Evolutionary conservation across 2,113 vertebrate genomes (phyloP), one percentile per base, ranked within the genome.

Genomic region (Pungitius pungitius): DNA sequence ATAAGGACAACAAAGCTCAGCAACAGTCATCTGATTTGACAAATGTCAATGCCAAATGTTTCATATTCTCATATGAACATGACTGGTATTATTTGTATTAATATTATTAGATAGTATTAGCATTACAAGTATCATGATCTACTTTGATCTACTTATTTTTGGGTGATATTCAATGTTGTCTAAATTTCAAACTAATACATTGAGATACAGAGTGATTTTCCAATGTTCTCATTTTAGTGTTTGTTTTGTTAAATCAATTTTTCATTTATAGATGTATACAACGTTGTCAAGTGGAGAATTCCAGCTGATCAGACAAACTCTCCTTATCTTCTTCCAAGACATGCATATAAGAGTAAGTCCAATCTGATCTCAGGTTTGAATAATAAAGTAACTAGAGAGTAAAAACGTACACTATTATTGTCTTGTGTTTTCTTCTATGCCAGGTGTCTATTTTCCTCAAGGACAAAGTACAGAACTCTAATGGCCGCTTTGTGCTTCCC

Each of bases 371-470:
- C 1, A 18, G 2, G 45, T 69, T 55, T 62, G 40, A 4, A 42
- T 20, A 11, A 6, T 24, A 6, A 1, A n/a, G n/a, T 27, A 3
- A 26, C 30, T 37, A 27, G 4, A 56, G 13, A n/a, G 40, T 24
- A 45, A 35, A 35, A 35, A 35, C 33, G 4, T 35, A 35, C 33
- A 35, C 3, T 61, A 20, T n/a, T 12, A 11, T 20, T 2, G 0
- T 57, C 15, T 47, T 45, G 35, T 69, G 2, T 60, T 20, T 54
- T 77, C 20, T 56, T 73, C 24, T 45, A 0, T 35, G 15, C 73
- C 86, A 99, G 98, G 98, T 99, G 37, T 99, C 98, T 57, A 97
- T 99, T 91, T 99, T 99, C 80, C 93, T 99, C 47, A 99, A 99
- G 89, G 98, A 99, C 45, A 98, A 95, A 94, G 97, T 99, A 24